phyloP scores from a whole-genome alignment of 2,888 invertebrate species.

The Caenorhabditis virilis region DNA sequence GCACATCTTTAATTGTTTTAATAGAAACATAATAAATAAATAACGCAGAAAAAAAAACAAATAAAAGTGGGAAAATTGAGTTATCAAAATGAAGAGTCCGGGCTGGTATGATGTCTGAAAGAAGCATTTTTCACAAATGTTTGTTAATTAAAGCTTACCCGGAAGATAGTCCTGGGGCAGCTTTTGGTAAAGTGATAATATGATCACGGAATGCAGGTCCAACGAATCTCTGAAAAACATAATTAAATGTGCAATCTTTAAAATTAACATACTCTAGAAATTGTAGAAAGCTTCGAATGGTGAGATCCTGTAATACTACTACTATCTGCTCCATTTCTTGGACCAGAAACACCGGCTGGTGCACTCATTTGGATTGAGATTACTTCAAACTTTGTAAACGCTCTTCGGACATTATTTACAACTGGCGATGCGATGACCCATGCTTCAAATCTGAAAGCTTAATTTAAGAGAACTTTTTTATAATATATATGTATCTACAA shows the following conservation, averaged over 20 bases:
- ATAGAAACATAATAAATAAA: too few species aligned
- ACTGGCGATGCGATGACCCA: constrained; percentile 20
- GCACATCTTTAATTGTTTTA: too few species aligned
- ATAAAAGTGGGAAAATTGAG: not conserved
- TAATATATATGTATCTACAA: too few species aligned
- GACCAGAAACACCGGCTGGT: not conserved
- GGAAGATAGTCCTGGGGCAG: too few species aligned
- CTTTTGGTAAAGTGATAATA: too few species aligned
- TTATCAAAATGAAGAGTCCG: not conserved
- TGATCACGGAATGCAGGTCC: constrained; percentile 2
- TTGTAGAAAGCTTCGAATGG: not conserved
- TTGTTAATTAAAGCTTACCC: too few species aligned
- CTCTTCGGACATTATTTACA: constrained; percentile 5
- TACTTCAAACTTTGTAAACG: constrained; percentile 16
- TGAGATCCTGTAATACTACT: not conserved
- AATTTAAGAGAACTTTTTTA: too few species aligned
- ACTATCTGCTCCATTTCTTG: not conserved
- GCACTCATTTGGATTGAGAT: constrained; percentile 3
- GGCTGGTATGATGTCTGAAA: not conserved
- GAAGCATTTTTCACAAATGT: too few species aligned
- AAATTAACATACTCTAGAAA: not conserved
- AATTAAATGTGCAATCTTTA: not conserved
- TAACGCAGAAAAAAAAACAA: too few species aligned
- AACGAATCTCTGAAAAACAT: constrained; percentile 10
- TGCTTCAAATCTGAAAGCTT: constrained; percentile 10